These are phyloP conservation scores for Montipora efflorescens DNA, from an alignment of 64 coral and sea anemone genomes.

Conservation along the genomic window DNA sequence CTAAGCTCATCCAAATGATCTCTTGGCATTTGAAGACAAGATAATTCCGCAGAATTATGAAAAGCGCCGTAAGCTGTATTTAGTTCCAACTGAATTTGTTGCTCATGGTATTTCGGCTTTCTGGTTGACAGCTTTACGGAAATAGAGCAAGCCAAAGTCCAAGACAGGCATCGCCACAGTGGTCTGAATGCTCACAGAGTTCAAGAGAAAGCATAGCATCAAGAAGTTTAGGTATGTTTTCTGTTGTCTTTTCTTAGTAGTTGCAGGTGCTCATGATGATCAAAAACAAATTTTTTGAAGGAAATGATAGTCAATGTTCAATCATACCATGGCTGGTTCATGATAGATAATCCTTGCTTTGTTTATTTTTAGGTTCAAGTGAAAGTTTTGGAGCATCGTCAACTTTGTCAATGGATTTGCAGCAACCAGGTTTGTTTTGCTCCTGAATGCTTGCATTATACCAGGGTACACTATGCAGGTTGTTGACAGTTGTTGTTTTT, in stretches of 20 bases:
- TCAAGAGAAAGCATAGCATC: conserved; percentile 32
- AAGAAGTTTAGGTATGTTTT: conserved; percentile 7
- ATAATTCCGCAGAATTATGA: too few species aligned
- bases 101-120: not conserved
- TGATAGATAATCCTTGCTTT: not conserved
- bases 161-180: conserved; percentile 31
- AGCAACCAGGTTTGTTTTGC: conserved; percentile 3
- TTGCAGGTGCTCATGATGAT: too few species aligned
- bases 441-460: not conserved
- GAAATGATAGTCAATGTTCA: too few species aligned
- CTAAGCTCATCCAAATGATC: too few species aligned
- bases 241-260: not conserved
- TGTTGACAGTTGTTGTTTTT: too few species aligned
- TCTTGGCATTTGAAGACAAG: too few species aligned
- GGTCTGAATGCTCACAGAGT: conserved; percentile 33
- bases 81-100: not conserved
- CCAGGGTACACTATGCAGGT: too few species aligned
- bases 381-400: conserved; percentile 23
- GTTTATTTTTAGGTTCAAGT: conserved; percentile 21
- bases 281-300: too few species aligned
- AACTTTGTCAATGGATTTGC: not conserved
- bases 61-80: too few species aligned
- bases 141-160: conserved; percentile 19
- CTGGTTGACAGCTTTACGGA: conserved; percentile 3
- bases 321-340: not conserved